Base-by-base conservation (phyloP, 1,140 invertebrate genomes). In the Drosophila quadrilineata region DNA sequence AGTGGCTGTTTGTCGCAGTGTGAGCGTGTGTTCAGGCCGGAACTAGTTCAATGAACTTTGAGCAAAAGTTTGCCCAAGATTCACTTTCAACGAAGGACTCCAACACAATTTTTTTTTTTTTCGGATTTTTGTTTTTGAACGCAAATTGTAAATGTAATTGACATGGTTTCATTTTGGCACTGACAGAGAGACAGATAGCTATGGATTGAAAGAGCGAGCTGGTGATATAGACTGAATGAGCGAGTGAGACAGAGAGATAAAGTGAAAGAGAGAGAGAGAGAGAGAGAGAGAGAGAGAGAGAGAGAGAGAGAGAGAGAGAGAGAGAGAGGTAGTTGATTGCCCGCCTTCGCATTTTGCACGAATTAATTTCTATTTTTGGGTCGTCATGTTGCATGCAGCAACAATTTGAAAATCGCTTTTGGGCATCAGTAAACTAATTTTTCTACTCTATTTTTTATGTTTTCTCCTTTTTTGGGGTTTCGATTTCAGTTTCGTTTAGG, bases 341-440 rank as follows among this genome's bases (percentile, higher is more conserved):
- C 48, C 71, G 59, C 65, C 65, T 50, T 58, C 66, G 46, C 53
- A 69, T 40, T n/a, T 69, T 52, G 67, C 49, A 62, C 71, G 58
- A 77, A 57, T 79, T 85, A 86, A 85, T 85, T 85, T 85, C 80
- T 85, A 75, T 86, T 85, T 79, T 58, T 54, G 62, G 45, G 62
- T 22, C 21, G 43, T 21, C 74, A 62, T 71, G 68, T 53, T 67
- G 68, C 46, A 41, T 66, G 54, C 40, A 29, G 29, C 26, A n/a
- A n/a, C 46, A 49, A 59, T 57, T 75, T 70, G 65, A 33, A 56
- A n/a, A n/a, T n/a, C n/a, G n/a, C n/a, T n/a, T n/a, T n/a, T n/a
- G n/a, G n/a, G n/a, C n/a, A n/a, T n/a, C n/a, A n/a, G n/a, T n/a
- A n/a, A n/a, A n/a, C n/a, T n/a, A n/a, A n/a, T n/a, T n/a, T n/a